phyloP scores from a whole-genome alignment of 2,113 vertebrate species.

The Bolborhynchus lineola region DNA sequence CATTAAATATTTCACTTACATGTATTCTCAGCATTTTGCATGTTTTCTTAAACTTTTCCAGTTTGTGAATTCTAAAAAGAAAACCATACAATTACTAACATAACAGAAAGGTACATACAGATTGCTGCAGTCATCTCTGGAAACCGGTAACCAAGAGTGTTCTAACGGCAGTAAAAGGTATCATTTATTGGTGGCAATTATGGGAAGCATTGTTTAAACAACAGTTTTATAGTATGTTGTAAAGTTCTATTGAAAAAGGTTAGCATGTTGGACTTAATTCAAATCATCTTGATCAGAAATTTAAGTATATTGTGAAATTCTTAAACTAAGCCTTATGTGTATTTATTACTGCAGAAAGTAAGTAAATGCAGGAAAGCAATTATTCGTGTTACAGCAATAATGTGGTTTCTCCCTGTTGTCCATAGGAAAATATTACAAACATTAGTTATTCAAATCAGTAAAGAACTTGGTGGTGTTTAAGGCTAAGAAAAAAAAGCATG shows the following conservation, averaged over 20 bases:
- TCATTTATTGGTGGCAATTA: conserved; percentile 58
- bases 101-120: conserved; percentile 6
- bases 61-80: conserved; percentile 57
- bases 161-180: conserved; percentile 55
- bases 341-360: conserved; percentile 29
- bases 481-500: neutral
- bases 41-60: conserved; percentile 73
- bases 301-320: conserved; percentile 32
- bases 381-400: neutral
- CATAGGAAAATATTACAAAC: neutral
- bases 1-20: conserved; percentile 81
- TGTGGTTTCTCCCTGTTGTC: neutral
- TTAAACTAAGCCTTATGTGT: neutral
- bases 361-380: conserved; percentile 31
- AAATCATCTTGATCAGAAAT: conserved; percentile 53
- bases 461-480: neutral
- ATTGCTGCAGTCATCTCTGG: conserved; percentile 27
- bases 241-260: conserved; percentile 56
- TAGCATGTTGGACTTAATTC: conserved; percentile 30
- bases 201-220: conserved; percentile 60
- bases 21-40: conserved; percentile 75
- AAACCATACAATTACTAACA: neutral
- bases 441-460: neutral
- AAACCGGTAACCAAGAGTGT: conserved; percentile 18
- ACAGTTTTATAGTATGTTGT: conserved; percentile 47